A percentile compares a stretch with the other conserved stretches of the same genome.
phyloP scores from a whole-genome alignment of 2,113 vertebrate species.

The Myotis lucifugus region DNA sequence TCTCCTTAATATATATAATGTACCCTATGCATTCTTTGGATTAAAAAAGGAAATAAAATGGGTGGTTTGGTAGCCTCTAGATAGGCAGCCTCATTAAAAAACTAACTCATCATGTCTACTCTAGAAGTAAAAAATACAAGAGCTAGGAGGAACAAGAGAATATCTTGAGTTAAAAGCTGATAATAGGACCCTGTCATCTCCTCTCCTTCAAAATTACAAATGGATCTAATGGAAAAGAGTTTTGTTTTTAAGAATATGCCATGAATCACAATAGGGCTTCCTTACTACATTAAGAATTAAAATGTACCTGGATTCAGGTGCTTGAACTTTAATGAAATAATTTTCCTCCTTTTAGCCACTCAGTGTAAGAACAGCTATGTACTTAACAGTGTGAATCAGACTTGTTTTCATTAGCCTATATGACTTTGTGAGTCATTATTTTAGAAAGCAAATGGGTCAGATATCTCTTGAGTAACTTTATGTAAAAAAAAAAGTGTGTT shows the following conservation, averaged over 20 bases:
- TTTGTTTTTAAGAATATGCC: background rate
- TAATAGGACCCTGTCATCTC: accelerated
- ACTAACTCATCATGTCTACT: background rate
- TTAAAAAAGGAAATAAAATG: background rate
- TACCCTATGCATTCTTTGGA: background rate
- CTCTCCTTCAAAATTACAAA: background rate
- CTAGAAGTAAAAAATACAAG: background rate
- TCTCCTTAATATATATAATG: background rate
- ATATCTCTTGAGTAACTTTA: background rate
- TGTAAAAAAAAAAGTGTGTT: background rate
- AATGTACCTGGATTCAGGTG: background rate
- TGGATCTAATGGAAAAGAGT: background rate
- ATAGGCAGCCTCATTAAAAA: background rate
- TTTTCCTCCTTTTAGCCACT: background rate
- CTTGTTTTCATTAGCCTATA: background rate
- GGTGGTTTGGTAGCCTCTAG: background rate
- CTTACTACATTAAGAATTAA: background rate
- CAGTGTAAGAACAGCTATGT: background rate
- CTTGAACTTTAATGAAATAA: background rate
- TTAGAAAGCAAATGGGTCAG: background rate
- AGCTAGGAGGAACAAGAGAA: background rate
- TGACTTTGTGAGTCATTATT: background rate
- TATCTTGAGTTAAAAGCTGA: background rate
- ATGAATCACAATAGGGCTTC: background rate
- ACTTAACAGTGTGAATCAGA: background rate